Conservation (phyloP, 2,888 invertebrate genomes). For the Onthophagus sagittarius region DNA sequence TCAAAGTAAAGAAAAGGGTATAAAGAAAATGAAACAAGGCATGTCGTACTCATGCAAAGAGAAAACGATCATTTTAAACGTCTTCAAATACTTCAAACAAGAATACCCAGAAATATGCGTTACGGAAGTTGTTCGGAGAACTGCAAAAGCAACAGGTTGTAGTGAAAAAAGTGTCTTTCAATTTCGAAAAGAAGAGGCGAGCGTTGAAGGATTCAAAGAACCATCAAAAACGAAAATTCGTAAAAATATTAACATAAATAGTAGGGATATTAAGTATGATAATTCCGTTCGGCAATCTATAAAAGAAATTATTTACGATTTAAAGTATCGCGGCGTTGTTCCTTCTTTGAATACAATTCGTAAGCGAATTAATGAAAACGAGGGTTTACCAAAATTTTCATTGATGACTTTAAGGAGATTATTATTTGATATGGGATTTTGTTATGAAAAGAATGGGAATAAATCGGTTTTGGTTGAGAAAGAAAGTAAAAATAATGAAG, state of each 20-base stretch:
- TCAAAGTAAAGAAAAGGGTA: conserved; percentile 6
- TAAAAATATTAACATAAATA: conserved; percentile 46
- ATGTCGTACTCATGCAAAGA: conserved; percentile 48
- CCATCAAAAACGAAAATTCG: conserved; percentile 45
- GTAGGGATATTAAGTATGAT: conserved; percentile 46
- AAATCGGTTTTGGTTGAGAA: conserved; percentile 44
- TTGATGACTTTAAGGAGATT: conserved; percentile 45
- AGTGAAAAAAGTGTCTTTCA: conserved; percentile 48
- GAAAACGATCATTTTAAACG: conserved; percentile 47
- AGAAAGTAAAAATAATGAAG: conserved; percentile 23
- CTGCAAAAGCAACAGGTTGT: conserved; percentile 46
- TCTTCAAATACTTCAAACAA: conserved; percentile 45
- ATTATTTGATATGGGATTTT: conserved; percentile 47
- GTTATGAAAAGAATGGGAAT: conserved; percentile 43
- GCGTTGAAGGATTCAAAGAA: conserved; percentile 44
- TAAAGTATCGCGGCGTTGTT: conserved; percentile 41
- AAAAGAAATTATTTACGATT: conserved; percentile 43
- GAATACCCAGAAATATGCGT: conserved; percentile 42
- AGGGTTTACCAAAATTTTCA: conserved; percentile 43
- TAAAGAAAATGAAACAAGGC: conserved; percentile 48
- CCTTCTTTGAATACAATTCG: conserved; percentile 45
- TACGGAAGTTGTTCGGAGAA: conserved; percentile 43
- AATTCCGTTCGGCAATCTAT: conserved; percentile 42
- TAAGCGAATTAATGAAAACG: conserved; percentile 40
- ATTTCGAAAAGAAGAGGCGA: conserved; percentile 46